Percentiles rank a stretch among this genome's conserved stretches.
These are phyloP conservation scores for Drosophila subpulchrella DNA, from an alignment of 1,140 invertebrate species.

Conservation along the genomic window DNA sequence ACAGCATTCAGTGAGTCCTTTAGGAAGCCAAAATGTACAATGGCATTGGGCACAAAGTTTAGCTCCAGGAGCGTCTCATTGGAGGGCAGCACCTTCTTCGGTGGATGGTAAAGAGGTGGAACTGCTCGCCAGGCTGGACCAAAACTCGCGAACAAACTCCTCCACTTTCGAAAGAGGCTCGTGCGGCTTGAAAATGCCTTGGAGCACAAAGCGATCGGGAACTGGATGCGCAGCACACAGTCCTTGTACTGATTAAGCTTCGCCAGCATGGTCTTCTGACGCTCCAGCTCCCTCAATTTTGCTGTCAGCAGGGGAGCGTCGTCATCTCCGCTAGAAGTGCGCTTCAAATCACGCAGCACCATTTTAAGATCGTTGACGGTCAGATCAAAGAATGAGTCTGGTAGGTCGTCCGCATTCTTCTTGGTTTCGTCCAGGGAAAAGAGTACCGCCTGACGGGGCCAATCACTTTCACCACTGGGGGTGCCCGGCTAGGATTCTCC, in stretches of 20 bases:
- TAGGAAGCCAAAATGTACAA: slow-evolving; percentile 88
- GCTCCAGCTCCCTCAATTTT: slow-evolving; percentile 87
- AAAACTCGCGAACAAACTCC: slow-evolving; percentile 90
- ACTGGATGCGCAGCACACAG: slow-evolving; percentile 91
- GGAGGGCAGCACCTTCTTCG: slow-evolving; percentile 88
- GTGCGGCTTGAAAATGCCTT: slow-evolving; percentile 90
- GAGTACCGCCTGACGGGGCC: slow-evolving; percentile 88
- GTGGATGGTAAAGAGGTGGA: slow-evolving; percentile 91
- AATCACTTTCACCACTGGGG: slow-evolving; percentile 79
- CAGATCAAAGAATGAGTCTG: slow-evolving; percentile 94
- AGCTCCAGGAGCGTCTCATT: slow-evolving; percentile 87
- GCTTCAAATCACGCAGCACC: slow-evolving; percentile 89
- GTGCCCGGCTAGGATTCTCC: slow-evolving; percentile 33
- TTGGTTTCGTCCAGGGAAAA: slow-evolving; percentile 88
- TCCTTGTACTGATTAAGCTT: slow-evolving; percentile 89
- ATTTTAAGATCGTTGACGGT: slow-evolving; percentile 91
- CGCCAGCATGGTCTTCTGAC: slow-evolving; percentile 86
- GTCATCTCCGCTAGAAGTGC: slow-evolving; percentile 87
- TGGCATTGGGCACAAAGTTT: slow-evolving; percentile 90
- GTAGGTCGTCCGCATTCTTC: slow-evolving; percentile 87
- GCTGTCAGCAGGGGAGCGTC: slow-evolving; percentile 89
- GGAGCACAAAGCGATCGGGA: slow-evolving; percentile 92
- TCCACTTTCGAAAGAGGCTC: slow-evolving; percentile 89
- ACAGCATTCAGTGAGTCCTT: slow-evolving; percentile 58
- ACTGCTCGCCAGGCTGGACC: slow-evolving; percentile 86